Percentiles rank a stretch among this genome's conserved stretches.
phyloP scores from a whole-genome alignment of 2,113 vertebrate genomes.

The Aegypius monachus region DNA sequence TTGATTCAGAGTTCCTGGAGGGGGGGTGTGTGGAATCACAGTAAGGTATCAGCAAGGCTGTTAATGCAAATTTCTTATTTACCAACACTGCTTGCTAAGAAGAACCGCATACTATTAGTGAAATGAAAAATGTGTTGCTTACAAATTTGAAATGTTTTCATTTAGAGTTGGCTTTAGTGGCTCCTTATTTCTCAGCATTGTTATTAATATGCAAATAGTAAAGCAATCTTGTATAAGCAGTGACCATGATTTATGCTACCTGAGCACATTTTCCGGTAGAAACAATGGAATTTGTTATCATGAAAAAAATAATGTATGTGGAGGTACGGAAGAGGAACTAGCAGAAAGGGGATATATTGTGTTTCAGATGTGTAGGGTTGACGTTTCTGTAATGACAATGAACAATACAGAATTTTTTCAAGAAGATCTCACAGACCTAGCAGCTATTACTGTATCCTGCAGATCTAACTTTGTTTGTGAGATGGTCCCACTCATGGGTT shows the following conservation, averaged over 20 bases:
- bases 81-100: background rate
- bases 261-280: background rate
- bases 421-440: background rate
- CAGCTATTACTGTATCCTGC: background rate
- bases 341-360: background rate
- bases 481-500: background rate
- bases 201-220: background rate
- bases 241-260: background rate
- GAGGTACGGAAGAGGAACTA: background rate
- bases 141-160: background rate
- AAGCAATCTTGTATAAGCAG: background rate
- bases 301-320: background rate
- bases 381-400: background rate
- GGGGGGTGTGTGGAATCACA: background rate
- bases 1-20: background rate
- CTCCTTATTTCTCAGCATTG: background rate
- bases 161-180: background rate
- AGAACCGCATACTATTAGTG: background rate
- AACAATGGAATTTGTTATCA: background rate
- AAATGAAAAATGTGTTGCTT: background rate
- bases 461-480: background rate
- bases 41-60: background rate
- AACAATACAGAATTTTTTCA: background rate
- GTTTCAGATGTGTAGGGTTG: background rate
- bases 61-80: constrained; percentile 7